Conservation (phyloP, 2,113 vertebrate genomes). For the Cyprinodon tularosa region DNA sequence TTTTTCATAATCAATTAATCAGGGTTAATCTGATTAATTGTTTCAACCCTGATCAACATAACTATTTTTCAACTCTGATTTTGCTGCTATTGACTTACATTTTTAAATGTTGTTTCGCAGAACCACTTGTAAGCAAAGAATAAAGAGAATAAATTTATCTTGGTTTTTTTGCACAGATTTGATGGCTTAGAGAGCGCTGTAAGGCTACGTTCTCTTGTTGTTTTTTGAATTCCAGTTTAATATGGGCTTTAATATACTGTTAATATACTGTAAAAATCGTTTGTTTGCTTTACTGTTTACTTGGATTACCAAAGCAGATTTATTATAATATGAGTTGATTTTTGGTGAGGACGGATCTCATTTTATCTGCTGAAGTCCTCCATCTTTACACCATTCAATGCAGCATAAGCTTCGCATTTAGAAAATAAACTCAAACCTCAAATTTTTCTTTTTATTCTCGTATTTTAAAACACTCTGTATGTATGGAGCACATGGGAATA, state of each 20-base stretch:
- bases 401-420: not conserved
- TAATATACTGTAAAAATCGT: not conserved
- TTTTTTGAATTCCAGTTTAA: not conserved
- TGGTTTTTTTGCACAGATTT: conserved; percentile 68
- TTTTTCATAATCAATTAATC: too few relatives aligned
- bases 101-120: conserved; percentile 35
- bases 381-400: not conserved
- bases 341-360: not conserved
- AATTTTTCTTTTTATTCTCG: not conserved
- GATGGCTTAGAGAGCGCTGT: conserved; percentile 36
- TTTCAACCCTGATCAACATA: too few relatives aligned
- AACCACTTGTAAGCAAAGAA: conserved; percentile 35
- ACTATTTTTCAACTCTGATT: conserved; percentile 3
- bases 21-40: too few relatives aligned
- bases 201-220: conserved; percentile 11
- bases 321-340: not conserved
- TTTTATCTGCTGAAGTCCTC: not conserved
- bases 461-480: conserved; percentile 20
- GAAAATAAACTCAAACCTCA: conserved; percentile 13
- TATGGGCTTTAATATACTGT: not conserved
- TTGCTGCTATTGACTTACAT: conserved; percentile 38
- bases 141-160: conserved; percentile 45
- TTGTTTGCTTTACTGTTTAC: not conserved
- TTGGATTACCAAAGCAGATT: not conserved
- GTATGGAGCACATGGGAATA: conserved; percentile 30